Conservation (phyloP, 2,888 invertebrate genomes). For the Stramonita haemastoma region DNA sequence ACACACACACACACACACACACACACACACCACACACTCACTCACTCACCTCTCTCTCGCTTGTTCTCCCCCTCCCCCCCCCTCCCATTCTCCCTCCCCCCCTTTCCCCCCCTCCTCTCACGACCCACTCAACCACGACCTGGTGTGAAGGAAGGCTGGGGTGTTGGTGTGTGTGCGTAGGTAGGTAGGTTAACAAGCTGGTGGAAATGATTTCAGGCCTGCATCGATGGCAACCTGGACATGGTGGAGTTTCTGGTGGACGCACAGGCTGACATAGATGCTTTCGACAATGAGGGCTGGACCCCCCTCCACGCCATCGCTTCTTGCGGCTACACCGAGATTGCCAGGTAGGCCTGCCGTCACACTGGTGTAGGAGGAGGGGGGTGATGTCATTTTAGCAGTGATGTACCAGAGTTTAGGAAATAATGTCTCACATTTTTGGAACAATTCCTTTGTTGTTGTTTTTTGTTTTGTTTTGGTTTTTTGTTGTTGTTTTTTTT, state of each 20-base stretch:
- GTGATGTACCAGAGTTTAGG: too few species aligned
- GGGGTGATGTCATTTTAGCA: too few species aligned
- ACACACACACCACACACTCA: neutral
- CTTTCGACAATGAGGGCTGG: slow-evolving; percentile 99
- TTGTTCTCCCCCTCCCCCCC: neutral
- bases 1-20: too few species aligned
- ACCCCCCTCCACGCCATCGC: slow-evolving; percentile 99
- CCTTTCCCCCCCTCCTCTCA: neutral
- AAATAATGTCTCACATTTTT: too few species aligned
- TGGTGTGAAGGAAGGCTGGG: too few species aligned
- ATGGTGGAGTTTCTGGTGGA: slow-evolving; percentile 99
- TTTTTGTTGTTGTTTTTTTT: too few species aligned
- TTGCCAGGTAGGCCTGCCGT: slow-evolving; percentile 77
- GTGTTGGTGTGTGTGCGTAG: too few species aligned
- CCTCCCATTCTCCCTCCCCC: neutral
- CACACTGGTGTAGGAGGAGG: too few species aligned
- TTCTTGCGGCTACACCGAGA: slow-evolving; percentile 93
- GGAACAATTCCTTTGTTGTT: too few species aligned
- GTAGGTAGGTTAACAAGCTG: too few species aligned
- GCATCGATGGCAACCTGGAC: slow-evolving; percentile 98
- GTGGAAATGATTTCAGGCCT: slow-evolving; percentile 85
- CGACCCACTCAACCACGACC: too few species aligned
- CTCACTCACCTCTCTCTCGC: neutral
- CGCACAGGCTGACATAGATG: slow-evolving; percentile 96
- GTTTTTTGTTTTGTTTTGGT: too few species aligned